phyloP scores from a whole-genome alignment of 2,888 invertebrate genomes.

The Amblyjoppa fuscipennis region DNA sequence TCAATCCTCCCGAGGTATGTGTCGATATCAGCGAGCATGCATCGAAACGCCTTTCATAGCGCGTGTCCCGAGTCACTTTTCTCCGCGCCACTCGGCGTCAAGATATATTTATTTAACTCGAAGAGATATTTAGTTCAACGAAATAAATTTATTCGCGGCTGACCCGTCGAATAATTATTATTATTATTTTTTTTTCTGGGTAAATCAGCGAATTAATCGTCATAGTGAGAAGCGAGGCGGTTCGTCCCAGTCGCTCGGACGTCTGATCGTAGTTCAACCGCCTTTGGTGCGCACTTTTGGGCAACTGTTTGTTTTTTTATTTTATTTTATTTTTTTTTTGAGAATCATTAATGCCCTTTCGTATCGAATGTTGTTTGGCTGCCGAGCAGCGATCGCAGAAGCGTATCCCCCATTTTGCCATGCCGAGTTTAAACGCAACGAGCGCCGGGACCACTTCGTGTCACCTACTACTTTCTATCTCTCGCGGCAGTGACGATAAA shows the following conservation, averaged over 20 bases:
- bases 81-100: too few species aligned
- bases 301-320: neutral
- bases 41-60: neutral
- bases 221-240: neutral
- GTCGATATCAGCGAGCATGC: neutral
- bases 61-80: neutral
- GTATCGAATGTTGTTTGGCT: slow-evolving; percentile 38
- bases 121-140: too few species aligned
- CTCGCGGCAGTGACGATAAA: slow-evolving; percentile 19
- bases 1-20: neutral
- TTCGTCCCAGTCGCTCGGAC: neutral
- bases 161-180: too few species aligned
- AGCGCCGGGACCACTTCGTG: slow-evolving; percentile 16
- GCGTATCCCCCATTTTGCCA: slow-evolving; percentile 37
- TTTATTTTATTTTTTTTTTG: neutral
- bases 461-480: slow-evolving; percentile 23
- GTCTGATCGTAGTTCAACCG: neutral
- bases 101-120: too few species aligned
- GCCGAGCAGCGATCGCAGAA: slow-evolving; percentile 31
- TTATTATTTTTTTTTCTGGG: too few species aligned
- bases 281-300: neutral
- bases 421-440: slow-evolving; percentile 29
- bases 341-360: slow-evolving; percentile 18
- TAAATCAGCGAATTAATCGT: neutral
- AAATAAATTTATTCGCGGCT: too few species aligned